A percentile compares a stretch with the other conserved stretches of the same genome.
These are phyloP conservation scores for Micrastur ruficollis DNA, from an alignment of 2,797 vertebrate species.

Conservation along the genomic window DNA sequence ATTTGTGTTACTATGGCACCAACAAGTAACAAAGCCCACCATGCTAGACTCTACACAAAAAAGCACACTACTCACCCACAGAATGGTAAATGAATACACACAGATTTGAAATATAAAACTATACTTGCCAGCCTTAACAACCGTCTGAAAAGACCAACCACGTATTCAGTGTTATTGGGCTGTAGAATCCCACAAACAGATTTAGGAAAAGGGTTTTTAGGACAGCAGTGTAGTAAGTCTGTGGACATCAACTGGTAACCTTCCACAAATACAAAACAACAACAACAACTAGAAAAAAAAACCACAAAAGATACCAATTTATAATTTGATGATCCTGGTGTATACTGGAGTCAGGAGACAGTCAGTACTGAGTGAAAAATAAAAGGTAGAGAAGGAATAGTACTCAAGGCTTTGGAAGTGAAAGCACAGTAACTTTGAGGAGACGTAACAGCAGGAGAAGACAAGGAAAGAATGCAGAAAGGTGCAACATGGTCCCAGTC, in stretches of 20 bases:
- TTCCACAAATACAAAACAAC: not conserved
- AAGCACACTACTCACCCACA: not conserved
- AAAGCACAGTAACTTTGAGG: not conserved
- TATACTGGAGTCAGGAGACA: not conserved
- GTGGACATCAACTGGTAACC: not conserved
- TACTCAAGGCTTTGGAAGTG: not conserved
- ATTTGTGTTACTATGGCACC: constrained; percentile 11
- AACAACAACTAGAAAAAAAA: not conserved
- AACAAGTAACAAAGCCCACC: not conserved
- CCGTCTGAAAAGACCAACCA: not conserved
- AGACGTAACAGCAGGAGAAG: not conserved
- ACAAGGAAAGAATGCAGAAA: not conserved
- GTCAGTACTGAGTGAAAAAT: not conserved
- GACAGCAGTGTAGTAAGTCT: not conserved
- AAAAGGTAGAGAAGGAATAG: not conserved
- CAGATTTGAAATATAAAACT: not conserved
- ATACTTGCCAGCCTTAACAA: not conserved
- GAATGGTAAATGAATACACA: not conserved
- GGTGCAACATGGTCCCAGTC: not conserved
- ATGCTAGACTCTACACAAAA: not conserved
- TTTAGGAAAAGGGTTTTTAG: not conserved
- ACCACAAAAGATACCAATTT: not conserved
- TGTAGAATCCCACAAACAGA: not conserved
- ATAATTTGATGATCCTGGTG: not conserved
- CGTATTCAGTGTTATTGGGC: not conserved